A percentile compares a stretch with the other conserved stretches of the same genome.
Evolutionary conservation across 2,888 invertebrate genomes (phyloP).

Genomic region (Caenorhabditis doughertyi): DNA sequence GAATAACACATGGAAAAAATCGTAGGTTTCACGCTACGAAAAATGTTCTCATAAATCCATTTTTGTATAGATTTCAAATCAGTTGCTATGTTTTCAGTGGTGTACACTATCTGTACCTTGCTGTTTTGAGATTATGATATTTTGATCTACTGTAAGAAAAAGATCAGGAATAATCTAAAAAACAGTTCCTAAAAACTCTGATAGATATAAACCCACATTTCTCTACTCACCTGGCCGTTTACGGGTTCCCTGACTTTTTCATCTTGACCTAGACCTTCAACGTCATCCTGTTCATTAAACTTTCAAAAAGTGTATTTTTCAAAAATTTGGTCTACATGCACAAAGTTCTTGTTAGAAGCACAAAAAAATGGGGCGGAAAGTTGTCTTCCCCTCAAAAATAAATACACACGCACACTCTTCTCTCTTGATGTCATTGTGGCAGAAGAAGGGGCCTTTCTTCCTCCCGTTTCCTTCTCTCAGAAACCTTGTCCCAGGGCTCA

Average conservation of each 20-base stretch:
- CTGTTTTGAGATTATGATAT: no score
- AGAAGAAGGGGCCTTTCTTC: constrained; percentile 3
- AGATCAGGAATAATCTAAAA: no score
- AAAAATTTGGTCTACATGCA: constrained; percentile 21
- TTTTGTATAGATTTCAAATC: no score
- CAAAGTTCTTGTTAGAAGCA: constrained; percentile 1
- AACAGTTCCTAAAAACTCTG: no score
- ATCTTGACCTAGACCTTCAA: neutral
- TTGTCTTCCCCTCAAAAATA: constrained; percentile 29
- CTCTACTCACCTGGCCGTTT: no score
- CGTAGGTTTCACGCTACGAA: neutral
- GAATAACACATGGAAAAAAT: no score
- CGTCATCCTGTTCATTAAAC: constrained; percentile 39
- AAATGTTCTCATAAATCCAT: no score
- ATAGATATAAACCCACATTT: no score
- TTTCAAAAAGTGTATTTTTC: constrained; percentile 21
- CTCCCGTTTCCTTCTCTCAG: constrained; percentile 27
- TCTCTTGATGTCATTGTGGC: constrained; percentile 56
- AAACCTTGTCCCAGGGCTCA: constrained; percentile 51
- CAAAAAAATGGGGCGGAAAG: constrained; percentile 17
- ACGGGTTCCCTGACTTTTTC: neutral
- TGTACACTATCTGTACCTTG: no score
- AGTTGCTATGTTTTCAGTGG: no score
- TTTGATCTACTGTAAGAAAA: no score
- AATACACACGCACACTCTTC: constrained; percentile 32